These are phyloP conservation scores for Arizona elegans DNA, from an alignment of 2,113 vertebrate genomes.

Conservation along the genomic window DNA sequence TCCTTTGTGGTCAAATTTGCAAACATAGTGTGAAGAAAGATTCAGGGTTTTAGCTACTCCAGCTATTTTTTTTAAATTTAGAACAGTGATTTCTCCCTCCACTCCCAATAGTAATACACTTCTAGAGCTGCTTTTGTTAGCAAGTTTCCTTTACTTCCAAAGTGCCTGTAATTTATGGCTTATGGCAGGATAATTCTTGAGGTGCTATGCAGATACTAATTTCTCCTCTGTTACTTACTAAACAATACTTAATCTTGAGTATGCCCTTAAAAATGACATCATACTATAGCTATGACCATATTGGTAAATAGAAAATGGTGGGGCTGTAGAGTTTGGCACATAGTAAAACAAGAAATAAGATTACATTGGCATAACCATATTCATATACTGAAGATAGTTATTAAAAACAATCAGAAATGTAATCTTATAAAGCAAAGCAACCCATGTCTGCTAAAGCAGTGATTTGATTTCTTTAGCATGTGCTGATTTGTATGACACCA, in stretches of 20 bases:
- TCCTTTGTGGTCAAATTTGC: slow-evolving; percentile 17
- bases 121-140: slow-evolving; percentile 24
- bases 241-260: slow-evolving; percentile 65
- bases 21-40: neutral
- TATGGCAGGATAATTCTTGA: slow-evolving; percentile 50
- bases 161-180: slow-evolving; percentile 23
- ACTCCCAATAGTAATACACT: neutral
- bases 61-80: neutral
- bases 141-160: slow-evolving; percentile 10
- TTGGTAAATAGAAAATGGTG: neutral
- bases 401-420: neutral
- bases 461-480: neutral
- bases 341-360: neutral
- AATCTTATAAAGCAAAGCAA: neutral
- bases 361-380: neutral
- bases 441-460: neutral
- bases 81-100: neutral
- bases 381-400: neutral
- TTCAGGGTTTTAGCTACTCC: slow-evolving; percentile 6
- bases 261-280: slow-evolving; percentile 43
- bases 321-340: neutral
- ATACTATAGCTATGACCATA: neutral
- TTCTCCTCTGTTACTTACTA: slow-evolving; percentile 53
- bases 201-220: slow-evolving; percentile 49
- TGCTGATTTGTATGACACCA: neutral